Evolutionary conservation across 1,140 invertebrate species (phyloP).

Genomic region (Drosophila pandora): DNA sequence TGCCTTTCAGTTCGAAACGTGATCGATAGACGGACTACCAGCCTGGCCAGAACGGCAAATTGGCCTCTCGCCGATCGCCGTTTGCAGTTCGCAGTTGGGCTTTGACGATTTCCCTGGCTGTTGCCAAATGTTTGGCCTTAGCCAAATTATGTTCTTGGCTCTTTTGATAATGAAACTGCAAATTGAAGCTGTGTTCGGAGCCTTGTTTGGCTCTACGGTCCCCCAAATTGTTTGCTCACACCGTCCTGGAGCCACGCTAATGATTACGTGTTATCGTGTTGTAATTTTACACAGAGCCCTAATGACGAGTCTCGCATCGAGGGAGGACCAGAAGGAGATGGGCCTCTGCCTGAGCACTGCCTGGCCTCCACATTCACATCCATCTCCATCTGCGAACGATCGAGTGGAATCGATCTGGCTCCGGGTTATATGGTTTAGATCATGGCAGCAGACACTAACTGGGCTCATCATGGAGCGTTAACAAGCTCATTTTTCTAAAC

Average conservation of each 20-base stretch:
- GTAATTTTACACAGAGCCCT: slow-evolving; percentile 81
- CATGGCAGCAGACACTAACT: slow-evolving; percentile 80
- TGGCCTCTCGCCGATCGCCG: slow-evolving; percentile 39
- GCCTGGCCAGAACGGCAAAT: slow-evolving; percentile 61
- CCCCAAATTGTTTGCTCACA: slow-evolving; percentile 75
- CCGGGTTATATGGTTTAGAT: slow-evolving; percentile 79
- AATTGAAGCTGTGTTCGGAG: slow-evolving; percentile 53
- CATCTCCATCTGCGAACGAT: slow-evolving; percentile 56
- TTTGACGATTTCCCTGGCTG: slow-evolving; percentile 11
- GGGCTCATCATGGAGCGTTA: slow-evolving; percentile 82
- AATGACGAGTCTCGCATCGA: slow-evolving; percentile 62
- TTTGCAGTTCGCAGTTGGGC: slow-evolving; percentile 4
- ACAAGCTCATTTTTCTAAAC: slow-evolving; percentile 83
- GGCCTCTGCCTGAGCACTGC: not conserved
- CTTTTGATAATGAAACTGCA: slow-evolving; percentile 80
- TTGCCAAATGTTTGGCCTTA: slow-evolving; percentile 75
- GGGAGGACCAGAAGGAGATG: not conserved
- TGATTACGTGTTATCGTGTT: slow-evolving; percentile 83
- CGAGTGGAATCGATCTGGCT: slow-evolving; percentile 59
- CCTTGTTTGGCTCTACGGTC: not conserved
- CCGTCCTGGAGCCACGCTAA: slow-evolving; percentile 61
- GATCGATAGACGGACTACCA: slow-evolving; percentile 82
- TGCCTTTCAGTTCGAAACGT: slow-evolving; percentile 79
- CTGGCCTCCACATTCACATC: slow-evolving; percentile 30
- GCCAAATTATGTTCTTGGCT: slow-evolving; percentile 81